Evolutionary conservation across 2,888 invertebrate species (phyloP).

Genomic region (Aporophyla nigra): DNA sequence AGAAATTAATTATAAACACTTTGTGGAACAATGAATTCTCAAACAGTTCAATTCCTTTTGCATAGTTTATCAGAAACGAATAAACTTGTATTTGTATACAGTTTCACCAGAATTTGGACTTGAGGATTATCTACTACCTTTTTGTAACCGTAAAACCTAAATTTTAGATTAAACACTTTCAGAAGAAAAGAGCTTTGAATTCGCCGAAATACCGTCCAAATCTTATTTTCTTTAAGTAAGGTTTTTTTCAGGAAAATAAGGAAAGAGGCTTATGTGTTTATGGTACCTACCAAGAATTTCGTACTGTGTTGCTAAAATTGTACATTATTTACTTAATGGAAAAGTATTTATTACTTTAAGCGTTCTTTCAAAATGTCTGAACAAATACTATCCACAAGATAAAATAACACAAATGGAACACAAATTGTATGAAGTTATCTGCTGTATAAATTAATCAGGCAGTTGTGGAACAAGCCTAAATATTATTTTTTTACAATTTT

Average conservation of each 20-base stretch:
- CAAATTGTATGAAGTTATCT: background rate
- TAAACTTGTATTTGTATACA: background rate
- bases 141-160: background rate
- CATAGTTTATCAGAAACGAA: background rate
- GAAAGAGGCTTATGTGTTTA: slow-evolving; percentile 18
- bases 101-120: background rate
- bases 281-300: background rate
- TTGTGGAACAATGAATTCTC: background rate
- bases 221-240: slow-evolving; percentile 19
- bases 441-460: background rate
- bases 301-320: background rate
- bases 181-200: background rate
- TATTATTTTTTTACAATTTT: background rate
- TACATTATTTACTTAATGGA: slow-evolving; percentile 3
- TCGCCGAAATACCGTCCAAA: slow-evolving; percentile 4
- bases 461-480: background rate
- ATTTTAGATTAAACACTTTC: slow-evolving; percentile 6
- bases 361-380: background rate
- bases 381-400: background rate
- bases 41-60: background rate
- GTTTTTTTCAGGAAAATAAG: slow-evolving; percentile 12
- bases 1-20: background rate
- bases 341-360: background rate
- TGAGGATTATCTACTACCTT: background rate
- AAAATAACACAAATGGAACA: background rate